Percentiles rank a stretch among this genome's conserved stretches.
Evolutionary conservation across 1,140 invertebrate genomes (phyloP).

Genomic region (Trissolcus basalis): DNA sequence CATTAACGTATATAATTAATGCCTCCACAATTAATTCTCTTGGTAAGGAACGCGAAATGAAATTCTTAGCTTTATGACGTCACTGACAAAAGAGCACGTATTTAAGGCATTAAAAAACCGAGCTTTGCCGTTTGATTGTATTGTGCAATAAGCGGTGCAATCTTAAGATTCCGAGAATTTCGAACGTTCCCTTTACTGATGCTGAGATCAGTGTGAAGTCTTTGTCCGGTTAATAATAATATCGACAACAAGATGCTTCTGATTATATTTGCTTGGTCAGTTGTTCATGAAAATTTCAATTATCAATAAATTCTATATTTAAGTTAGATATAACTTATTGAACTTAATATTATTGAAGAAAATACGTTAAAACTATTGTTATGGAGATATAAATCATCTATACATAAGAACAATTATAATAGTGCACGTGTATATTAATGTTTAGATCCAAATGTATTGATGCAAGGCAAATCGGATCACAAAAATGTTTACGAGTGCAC

Average conservation of each 20-base stretch:
- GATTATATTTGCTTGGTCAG: slow-evolving; percentile 26
- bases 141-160: slow-evolving; percentile 59
- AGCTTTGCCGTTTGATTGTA: slow-evolving; percentile 59
- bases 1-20: slow-evolving; percentile 57
- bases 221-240: slow-evolving; percentile 50
- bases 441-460: too few species aligned
- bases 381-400: too few species aligned
- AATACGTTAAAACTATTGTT: too few species aligned
- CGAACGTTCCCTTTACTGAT: slow-evolving; percentile 57
- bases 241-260: slow-evolving; percentile 36
- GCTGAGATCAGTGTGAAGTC: slow-evolving; percentile 46
- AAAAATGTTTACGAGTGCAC: slow-evolving; percentile 13
- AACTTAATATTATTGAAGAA: too few species aligned
- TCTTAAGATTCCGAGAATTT: slow-evolving; percentile 58
- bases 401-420: too few species aligned
- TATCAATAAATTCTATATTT: too few species aligned
- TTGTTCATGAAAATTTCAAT: slow-evolving; percentile 29
- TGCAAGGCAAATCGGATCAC: not conserved
- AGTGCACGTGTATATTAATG: too few species aligned
- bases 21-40: slow-evolving; percentile 59
- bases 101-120: slow-evolving; percentile 54
- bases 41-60: slow-evolving; percentile 51
- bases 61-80: slow-evolving; percentile 60
- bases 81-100: slow-evolving; percentile 53
- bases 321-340: too few species aligned